Evolutionary conservation across 2,888 invertebrate species (phyloP).

Genomic region (Anagyrus pseudococci): DNA sequence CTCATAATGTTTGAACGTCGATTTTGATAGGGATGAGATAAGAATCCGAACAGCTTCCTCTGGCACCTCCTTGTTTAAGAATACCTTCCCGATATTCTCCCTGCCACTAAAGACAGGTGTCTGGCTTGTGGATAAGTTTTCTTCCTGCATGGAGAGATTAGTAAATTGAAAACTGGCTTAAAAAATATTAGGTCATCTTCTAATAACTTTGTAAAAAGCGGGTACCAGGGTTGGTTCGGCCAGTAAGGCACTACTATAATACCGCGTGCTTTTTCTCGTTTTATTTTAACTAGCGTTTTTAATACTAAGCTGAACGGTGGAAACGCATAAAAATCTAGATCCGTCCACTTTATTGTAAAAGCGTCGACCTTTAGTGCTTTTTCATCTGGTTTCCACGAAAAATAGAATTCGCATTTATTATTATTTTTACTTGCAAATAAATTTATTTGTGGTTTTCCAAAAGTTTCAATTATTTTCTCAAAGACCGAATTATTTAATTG

Average conservation of each 20-base stretch:
- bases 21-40: constrained; percentile 40
- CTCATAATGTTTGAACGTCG: constrained; percentile 43
- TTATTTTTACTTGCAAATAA: constrained; percentile 38
- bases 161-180: constrained; percentile 29
- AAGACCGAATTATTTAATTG: constrained; percentile 29
- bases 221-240: constrained; percentile 29
- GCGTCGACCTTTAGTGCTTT: constrained; percentile 29
- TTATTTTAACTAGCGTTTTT: constrained; percentile 26
- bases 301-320: constrained; percentile 26
- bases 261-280: constrained; percentile 21
- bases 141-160: constrained; percentile 42
- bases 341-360: constrained; percentile 32
- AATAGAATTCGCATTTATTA: constrained; percentile 26
- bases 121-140: constrained; percentile 40
- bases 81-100: constrained; percentile 42
- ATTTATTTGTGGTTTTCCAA: constrained; percentile 31
- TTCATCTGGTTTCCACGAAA: constrained; percentile 27
- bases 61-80: constrained; percentile 37
- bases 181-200: constrained; percentile 17
- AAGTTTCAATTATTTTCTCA: constrained; percentile 11
- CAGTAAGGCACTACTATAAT: constrained; percentile 34
- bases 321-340: constrained; percentile 32
- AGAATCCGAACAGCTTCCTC: constrained; percentile 28
- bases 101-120: constrained; percentile 37
- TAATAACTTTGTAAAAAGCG: constrained; percentile 12